Evolutionary conservation across 2,113 vertebrate genomes (phyloP).

Genomic region (Crypturellus undulatus): DNA sequence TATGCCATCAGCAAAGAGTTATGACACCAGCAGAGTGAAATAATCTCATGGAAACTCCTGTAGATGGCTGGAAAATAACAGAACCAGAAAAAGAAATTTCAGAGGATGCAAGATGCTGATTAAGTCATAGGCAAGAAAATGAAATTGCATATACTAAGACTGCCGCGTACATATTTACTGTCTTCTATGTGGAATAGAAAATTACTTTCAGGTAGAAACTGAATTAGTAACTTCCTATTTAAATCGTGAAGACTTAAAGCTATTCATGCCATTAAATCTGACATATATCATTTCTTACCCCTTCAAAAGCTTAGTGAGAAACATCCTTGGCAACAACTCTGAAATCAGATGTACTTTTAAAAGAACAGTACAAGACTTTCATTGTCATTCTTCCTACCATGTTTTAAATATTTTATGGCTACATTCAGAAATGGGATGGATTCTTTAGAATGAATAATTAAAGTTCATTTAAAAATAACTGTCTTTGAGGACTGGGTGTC

Average conservation of each 20-base stretch:
- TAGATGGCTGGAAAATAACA: neutral
- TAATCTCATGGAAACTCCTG: neutral
- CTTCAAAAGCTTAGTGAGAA: neutral
- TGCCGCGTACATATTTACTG: neutral
- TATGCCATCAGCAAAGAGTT: neutral
- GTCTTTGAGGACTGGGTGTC: conserved; percentile 45
- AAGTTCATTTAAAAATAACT: conserved; percentile 53
- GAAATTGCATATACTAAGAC: neutral
- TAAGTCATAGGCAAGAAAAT: neutral
- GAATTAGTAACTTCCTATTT: neutral
- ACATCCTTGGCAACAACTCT: neutral
- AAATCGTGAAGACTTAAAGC: neutral
- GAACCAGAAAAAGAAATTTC: neutral
- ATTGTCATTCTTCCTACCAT: conserved; percentile 51
- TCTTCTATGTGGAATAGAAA: neutral
- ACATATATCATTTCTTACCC: neutral
- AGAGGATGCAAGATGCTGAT: neutral
- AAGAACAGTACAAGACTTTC: conserved; percentile 13
- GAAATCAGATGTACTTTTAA: conserved; percentile 20
- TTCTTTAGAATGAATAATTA: conserved; percentile 61
- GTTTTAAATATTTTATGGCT: conserved; percentile 58
- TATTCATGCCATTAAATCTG: neutral
- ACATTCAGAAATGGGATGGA: conserved; percentile 19
- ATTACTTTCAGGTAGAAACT: neutral
- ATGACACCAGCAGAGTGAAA: neutral